Evolutionary conservation across 2,113 vertebrate genomes (phyloP).

Genomic region (mouse (Mus musculus)): GRCm39 chr11:32092001-32092500

Average conservation of each 20-base stretch:
- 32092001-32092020: conserved; percentile 27
- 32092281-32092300: background rate
- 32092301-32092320: background rate
- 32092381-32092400: background rate
- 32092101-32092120: conserved; percentile 48
- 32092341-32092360: background rate
- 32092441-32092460: background rate
- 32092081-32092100: conserved; percentile 76
- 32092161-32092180: conserved; percentile 64
- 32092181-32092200: conserved; percentile 64
- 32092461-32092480: background rate
- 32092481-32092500: background rate
- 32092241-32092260: conserved; percentile 51
- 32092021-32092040: background rate
- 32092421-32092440: background rate
- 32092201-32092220: conserved; percentile 8
- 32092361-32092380: background rate
- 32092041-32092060: conserved; percentile 53
- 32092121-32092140: conserved; percentile 69
- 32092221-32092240: conserved; percentile 27
- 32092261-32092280: background rate
- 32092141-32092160: conserved; percentile 55
- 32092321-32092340: background rate
- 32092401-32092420: background rate
- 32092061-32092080: conserved; percentile 23